Evolutionary conservation across 2,797 vertebrate genomes (phyloP).

Genomic region (Mus caroli): DNA sequence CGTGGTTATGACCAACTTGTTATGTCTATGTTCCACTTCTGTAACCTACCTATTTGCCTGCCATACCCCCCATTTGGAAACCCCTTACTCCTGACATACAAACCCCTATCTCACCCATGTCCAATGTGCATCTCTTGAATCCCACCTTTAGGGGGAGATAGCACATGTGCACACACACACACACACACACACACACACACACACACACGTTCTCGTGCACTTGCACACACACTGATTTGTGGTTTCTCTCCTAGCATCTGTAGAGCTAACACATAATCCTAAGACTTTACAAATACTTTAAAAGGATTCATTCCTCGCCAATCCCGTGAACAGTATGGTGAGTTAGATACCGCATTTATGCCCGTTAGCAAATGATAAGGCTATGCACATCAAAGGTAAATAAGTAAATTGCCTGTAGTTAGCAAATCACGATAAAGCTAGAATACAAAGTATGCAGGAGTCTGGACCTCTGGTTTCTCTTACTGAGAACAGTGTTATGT

Average conservation of each 20-base stretch:
- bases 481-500: neutral
- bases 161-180: no score
- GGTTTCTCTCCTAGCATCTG: neutral
- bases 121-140: neutral
- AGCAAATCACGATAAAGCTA: neutral
- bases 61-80: neutral
- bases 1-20: neutral
- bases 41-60: neutral
- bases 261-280: neutral
- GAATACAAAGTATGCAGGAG: neutral
- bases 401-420: constrained; percentile 4
- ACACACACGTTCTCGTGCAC: neutral
- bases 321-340: neutral
- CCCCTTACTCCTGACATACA: neutral
- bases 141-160: neutral
- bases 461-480: neutral
- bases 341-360: neutral
- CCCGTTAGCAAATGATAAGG: neutral
- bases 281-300: neutral
- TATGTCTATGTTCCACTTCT: neutral
- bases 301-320: neutral
- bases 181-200: no score
- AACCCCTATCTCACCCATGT: no score
- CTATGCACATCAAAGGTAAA: constrained; percentile 21
- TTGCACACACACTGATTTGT: neutral